Evolutionary conservation across 2,113 vertebrate genomes (phyloP).

Genomic region (Clarias gariepinus): DNA sequence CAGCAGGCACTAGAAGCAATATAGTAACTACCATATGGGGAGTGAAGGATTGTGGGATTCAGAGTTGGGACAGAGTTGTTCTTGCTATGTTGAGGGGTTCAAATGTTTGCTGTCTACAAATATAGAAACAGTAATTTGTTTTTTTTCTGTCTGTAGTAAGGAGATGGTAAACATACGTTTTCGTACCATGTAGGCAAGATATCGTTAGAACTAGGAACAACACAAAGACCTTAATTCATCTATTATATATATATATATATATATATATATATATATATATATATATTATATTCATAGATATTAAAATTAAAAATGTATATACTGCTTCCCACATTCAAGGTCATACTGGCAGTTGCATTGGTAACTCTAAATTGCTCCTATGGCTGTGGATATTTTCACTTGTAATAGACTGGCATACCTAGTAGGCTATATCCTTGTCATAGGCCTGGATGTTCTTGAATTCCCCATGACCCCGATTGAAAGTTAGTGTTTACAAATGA

Average conservation of each 20-base stretch:
- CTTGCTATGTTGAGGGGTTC: neutral
- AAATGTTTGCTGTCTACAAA: neutral
- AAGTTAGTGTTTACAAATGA: neutral
- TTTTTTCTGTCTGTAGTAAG: neutral
- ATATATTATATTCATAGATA: too few relatives aligned
- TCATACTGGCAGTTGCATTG: neutral
- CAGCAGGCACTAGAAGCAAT: neutral
- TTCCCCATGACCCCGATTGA: neutral
- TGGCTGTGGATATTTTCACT: neutral
- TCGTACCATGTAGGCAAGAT: neutral
- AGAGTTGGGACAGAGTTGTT: neutral
- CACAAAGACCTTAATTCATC: neutral
- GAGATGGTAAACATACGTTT: neutral
- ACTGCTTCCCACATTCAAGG: neutral
- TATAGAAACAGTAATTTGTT: neutral
- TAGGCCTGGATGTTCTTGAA: neutral
- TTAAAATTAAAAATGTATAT: neutral
- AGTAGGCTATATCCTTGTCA: too few relatives aligned
- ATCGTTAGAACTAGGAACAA: neutral
- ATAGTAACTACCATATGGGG: neutral
- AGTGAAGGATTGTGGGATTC: neutral
- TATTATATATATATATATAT: too few relatives aligned
- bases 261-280: too few relatives aligned
- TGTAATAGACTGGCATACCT: neutral
- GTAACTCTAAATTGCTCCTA: neutral